These are phyloP conservation scores for Bibio marci DNA, from an alignment of 2,888 invertebrate genomes.

Conservation along the genomic window DNA sequence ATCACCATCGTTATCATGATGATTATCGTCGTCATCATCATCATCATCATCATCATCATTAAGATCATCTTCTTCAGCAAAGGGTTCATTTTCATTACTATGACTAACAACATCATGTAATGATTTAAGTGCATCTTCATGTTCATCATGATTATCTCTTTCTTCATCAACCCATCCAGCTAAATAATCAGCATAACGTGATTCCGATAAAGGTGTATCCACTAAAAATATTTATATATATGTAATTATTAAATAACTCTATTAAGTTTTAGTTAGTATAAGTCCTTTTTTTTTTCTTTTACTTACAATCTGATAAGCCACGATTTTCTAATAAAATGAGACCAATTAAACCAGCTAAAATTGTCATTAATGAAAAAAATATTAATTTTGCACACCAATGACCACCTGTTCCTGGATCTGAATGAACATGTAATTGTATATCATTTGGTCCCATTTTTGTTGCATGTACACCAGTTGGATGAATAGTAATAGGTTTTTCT, in stretches of 20 bases:
- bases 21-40: constrained; percentile 28
- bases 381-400: constrained; percentile 72
- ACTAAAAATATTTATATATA: constrained; percentile 25
- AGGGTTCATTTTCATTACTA: constrained; percentile 20
- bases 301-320: constrained; percentile 61
- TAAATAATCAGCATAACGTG: constrained; percentile 54
- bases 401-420: constrained; percentile 61
- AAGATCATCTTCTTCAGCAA: constrained; percentile 14
- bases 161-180: constrained; percentile 61
- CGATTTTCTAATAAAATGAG: constrained; percentile 65
- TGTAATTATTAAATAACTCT: constrained; percentile 4
- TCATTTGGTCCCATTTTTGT: constrained; percentile 41
- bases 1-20: constrained; percentile 22
- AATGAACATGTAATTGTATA: constrained; percentile 58
- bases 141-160: constrained; percentile 22
- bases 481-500: constrained; percentile 18
- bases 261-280: too few relatives aligned
- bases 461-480: constrained; percentile 21
- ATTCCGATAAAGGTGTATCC: constrained; percentile 41
- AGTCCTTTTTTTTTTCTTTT: too few relatives aligned
- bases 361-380: constrained; percentile 57
- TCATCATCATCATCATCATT: constrained; percentile 26
- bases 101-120: constrained; percentile 22
- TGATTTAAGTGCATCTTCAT: constrained; percentile 22
- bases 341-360: constrained; percentile 54